Evolutionary conservation across 2,797 vertebrate species (phyloP).

Genomic region (Craterocephalus amniculus): DNA sequence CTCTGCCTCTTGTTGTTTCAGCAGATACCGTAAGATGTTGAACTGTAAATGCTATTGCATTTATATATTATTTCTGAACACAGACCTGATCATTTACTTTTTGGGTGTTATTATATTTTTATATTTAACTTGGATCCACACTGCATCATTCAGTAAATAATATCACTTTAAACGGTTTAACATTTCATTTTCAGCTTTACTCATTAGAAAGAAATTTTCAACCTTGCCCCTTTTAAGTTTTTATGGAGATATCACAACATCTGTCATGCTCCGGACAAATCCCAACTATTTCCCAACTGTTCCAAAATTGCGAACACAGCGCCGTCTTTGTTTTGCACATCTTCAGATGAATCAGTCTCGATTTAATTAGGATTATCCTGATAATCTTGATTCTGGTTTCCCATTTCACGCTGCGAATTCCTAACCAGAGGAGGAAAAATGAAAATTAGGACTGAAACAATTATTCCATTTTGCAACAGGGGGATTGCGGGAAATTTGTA

Average conservation of each 20-base stretch:
- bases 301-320: neutral
- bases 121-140: too few species aligned
- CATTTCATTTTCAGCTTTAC: conserved; percentile 2
- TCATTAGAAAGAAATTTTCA: neutral
- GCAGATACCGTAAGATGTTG: too few species aligned
- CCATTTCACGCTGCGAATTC: neutral
- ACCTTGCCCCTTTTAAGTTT: neutral
- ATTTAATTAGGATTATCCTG: neutral
- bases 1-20: too few species aligned
- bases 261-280: neutral
- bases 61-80: too few species aligned
- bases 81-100: too few species aligned
- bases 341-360: neutral
- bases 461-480: neutral
- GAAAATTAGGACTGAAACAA: neutral
- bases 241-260: neutral
- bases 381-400: neutral
- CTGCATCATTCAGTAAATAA: neutral
- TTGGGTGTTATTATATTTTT: too few species aligned
- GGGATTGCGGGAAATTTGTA: neutral
- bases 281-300: neutral
- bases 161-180: neutral
- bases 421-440: neutral
- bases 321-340: neutral
- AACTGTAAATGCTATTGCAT: too few species aligned